phyloP scores from a whole-genome alignment of 2,797 vertebrate species.

The Spheniscus humboldti region DNA sequence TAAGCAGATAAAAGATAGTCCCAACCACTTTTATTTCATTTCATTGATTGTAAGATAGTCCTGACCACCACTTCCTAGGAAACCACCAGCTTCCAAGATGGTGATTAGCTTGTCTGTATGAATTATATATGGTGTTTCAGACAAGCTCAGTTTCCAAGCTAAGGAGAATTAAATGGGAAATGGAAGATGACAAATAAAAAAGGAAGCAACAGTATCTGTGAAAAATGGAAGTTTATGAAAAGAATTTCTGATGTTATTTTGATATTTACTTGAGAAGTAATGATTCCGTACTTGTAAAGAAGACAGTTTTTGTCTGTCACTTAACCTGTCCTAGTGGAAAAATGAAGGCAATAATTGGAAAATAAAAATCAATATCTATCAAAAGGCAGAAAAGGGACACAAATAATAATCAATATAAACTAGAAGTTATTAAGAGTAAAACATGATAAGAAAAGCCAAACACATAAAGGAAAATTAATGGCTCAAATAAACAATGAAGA shows the following conservation, averaged over 20 bases:
- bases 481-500: background rate
- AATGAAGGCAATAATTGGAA: background rate
- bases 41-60: background rate
- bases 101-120: background rate
- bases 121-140: background rate
- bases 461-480: background rate
- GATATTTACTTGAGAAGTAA: background rate
- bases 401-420: background rate
- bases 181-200: background rate
- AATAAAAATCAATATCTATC: background rate
- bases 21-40: background rate
- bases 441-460: background rate
- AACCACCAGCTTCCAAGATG: background rate
- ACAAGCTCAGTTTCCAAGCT: background rate
- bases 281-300: background rate
- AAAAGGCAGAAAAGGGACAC: background rate
- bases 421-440: background rate
- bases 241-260: background rate
- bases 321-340: background rate
- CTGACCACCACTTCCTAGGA: background rate
- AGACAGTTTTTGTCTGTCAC: background rate
- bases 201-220: background rate
- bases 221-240: background rate
- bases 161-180: background rate
- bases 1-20: slow-evolving; percentile 28